phyloP scores from a whole-genome alignment of 2,888 invertebrate genomes.

The Drosophila picticornis region DNA sequence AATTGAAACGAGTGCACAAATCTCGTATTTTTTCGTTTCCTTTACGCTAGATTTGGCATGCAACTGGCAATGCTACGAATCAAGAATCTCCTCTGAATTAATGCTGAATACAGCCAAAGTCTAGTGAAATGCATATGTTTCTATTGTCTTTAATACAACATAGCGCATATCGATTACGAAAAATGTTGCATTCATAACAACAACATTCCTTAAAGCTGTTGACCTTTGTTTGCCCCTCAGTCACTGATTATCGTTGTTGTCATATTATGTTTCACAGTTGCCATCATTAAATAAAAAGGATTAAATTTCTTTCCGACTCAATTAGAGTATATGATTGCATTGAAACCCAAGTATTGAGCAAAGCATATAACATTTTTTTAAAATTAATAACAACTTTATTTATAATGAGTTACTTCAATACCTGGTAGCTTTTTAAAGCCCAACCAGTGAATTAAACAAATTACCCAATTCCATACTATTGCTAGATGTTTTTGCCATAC shows the following conservation, averaged over 20 bases:
- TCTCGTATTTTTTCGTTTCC: neutral
- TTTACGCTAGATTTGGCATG: neutral
- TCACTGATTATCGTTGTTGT: neutral
- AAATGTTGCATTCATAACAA: neutral
- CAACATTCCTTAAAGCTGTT: neutral
- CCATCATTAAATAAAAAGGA: neutral
- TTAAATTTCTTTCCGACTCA: neutral
- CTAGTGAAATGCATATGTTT: neutral
- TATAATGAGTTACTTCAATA: neutral
- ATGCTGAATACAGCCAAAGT: neutral
- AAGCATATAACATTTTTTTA: neutral
- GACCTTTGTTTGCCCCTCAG: neutral
- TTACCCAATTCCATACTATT: neutral
- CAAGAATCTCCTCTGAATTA: too few species aligned
- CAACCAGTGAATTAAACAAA: neutral
- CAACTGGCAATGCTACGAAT: slow-evolving; percentile 1
- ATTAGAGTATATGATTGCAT: neutral
- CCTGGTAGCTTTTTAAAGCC: neutral
- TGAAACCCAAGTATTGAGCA: neutral
- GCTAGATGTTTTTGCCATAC: too few species aligned
- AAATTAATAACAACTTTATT: neutral
- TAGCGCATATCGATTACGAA: neutral
- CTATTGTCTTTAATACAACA: neutral
- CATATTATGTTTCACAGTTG: neutral
- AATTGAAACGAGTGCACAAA: neutral